These are phyloP conservation scores for Ophioderma brevispina DNA, from an alignment of 35 echinoderm and acorn worm species.

Conservation along the genomic window DNA sequence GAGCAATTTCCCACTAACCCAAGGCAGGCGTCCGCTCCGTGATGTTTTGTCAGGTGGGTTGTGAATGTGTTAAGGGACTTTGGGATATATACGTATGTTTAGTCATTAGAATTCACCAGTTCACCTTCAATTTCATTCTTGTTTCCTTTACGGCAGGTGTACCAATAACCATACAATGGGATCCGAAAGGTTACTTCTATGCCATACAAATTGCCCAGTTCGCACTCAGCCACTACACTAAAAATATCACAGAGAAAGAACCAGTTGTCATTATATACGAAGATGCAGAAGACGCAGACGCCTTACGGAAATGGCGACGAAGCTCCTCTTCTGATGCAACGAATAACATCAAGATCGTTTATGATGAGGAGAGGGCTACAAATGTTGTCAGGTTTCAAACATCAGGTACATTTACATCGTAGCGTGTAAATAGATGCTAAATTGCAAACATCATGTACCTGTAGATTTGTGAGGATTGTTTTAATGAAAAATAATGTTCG, in stretches of 20 bases:
- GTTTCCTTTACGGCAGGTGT: constrained; percentile 86
- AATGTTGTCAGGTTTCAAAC: constrained; percentile 74
- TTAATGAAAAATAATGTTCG: too few relatives aligned
- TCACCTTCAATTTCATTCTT: too few relatives aligned
- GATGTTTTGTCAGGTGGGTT: too few relatives aligned
- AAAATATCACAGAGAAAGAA: constrained; percentile 75
- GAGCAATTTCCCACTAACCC: too few relatives aligned
- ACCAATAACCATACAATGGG: constrained; percentile 92
- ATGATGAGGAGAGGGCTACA: constrained; percentile 35
- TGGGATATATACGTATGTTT: too few relatives aligned
- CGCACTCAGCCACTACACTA: constrained; percentile 97
- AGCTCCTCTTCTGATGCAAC: constrained; percentile 43
- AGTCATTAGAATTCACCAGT: too few relatives aligned
- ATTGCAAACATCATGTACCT: too few relatives aligned
- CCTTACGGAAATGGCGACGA: neutral
- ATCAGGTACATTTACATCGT: too few relatives aligned
- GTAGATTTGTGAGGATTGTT: too few relatives aligned
- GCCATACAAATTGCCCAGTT: constrained; percentile 98
- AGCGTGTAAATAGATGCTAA: too few relatives aligned
- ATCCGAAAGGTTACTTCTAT: constrained; percentile 91
- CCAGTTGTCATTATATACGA: constrained; percentile 71
- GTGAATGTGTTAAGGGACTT: too few relatives aligned
- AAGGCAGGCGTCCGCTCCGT: too few relatives aligned
- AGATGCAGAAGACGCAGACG: constrained; percentile 46
- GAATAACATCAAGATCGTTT: constrained; percentile 49